These are phyloP conservation scores for Corythoichthys haematopterus DNA, from an alignment of 2,113 vertebrate genomes.

Conservation along the genomic window DNA sequence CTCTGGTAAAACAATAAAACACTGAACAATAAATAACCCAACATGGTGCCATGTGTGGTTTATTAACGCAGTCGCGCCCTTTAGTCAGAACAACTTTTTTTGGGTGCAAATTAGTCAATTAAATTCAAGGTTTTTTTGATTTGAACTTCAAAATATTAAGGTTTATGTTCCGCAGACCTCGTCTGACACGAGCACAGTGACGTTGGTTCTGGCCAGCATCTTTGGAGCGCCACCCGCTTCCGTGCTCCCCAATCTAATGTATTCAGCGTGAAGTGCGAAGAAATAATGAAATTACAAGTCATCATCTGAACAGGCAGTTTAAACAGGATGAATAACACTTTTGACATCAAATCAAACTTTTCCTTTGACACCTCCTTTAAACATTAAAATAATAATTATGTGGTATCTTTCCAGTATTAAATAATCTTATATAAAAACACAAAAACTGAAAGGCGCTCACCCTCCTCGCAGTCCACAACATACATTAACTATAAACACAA, in stretches of 20 bases:
- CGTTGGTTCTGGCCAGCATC: background rate
- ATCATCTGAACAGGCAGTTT: background rate
- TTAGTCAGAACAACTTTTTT: background rate
- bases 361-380: constrained; percentile 44
- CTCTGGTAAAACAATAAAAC: too few relatives aligned
- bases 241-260: background rate
- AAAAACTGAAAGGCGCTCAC: constrained; percentile 46
- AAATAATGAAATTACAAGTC: constrained; percentile 17
- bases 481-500: constrained; percentile 42
- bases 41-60: too few relatives aligned
- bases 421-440: constrained; percentile 76
- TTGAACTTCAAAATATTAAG: background rate
- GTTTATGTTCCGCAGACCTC: background rate
- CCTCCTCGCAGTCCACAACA: constrained; percentile 30
- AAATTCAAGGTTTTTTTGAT: background rate
- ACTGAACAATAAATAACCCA: too few relatives aligned
- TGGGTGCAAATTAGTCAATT: background rate
- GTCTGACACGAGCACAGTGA: background rate
- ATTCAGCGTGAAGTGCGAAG: background rate
- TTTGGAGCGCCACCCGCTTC: background rate
- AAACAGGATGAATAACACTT: constrained; percentile 13
- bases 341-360: constrained; percentile 33
- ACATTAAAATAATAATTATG: constrained; percentile 65
- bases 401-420: constrained; percentile 76
- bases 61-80: too few relatives aligned